phyloP scores from a whole-genome alignment of 53 echinoderm and acorn worm species.

The Paracentrotus lividus region DNA sequence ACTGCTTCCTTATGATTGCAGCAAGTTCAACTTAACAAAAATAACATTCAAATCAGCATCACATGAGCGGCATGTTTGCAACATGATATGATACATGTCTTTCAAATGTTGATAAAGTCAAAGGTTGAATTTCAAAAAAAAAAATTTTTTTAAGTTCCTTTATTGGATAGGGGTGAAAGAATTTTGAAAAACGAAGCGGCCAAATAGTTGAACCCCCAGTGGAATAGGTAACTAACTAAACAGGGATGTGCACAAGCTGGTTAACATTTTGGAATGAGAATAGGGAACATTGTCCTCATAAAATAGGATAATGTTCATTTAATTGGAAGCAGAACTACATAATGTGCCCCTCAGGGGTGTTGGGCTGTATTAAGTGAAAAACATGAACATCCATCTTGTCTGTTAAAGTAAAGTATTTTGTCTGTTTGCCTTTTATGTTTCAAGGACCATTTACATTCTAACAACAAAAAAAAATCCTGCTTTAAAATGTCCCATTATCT shows the following conservation, averaged over 20 bases:
- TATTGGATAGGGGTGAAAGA: neutral
- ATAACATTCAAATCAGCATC: neutral
- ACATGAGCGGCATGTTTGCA: slow-evolving; percentile 11
- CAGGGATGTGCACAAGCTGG: neutral
- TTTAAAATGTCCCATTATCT: too few relatives aligned
- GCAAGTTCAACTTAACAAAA: neutral
- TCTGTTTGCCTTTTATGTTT: too few relatives aligned
- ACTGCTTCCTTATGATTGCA: neutral
- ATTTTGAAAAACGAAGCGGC: neutral
- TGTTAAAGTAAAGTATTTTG: neutral
- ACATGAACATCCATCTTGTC: neutral
- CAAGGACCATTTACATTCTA: too few relatives aligned
- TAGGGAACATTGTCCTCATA: slow-evolving; percentile 41
- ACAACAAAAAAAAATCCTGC: too few relatives aligned
- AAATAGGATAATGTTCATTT: neutral
- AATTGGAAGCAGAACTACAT: slow-evolving; percentile 41
- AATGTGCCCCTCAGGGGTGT: neutral
- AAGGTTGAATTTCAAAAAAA: neutral
- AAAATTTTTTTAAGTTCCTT: neutral
- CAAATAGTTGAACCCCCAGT: neutral
- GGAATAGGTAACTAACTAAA: neutral
- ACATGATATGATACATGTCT: slow-evolving; percentile 24
- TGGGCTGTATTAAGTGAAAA: neutral
- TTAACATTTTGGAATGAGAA: neutral
- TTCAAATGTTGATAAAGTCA: neutral